A percentile compares a stretch with the other conserved stretches of the same genome.
Evolutionary conservation across 2,888 invertebrate genomes (phyloP).

Genomic region (Eristalis intricaria): DNA sequence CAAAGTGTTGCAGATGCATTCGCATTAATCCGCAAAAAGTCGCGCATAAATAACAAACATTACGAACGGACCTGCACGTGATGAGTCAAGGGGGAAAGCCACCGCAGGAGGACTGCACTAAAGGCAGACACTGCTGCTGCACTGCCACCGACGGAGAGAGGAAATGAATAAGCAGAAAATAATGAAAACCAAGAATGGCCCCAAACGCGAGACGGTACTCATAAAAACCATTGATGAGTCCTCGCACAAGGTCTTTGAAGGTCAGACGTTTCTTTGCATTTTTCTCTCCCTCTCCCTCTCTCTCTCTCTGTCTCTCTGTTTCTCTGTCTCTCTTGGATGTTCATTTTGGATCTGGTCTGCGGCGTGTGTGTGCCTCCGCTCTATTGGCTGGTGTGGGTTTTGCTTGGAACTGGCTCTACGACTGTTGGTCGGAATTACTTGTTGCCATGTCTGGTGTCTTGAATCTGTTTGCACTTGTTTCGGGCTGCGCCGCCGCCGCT

Average conservation of each 20-base stretch:
- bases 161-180: slow-evolving; percentile 12
- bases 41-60: slow-evolving; percentile 38
- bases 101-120: background rate
- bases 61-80: slow-evolving; percentile 28
- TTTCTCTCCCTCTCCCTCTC: background rate
- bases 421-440: slow-evolving; percentile 5
- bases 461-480: slow-evolving; percentile 16
- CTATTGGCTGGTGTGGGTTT: background rate
- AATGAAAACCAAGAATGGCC: slow-evolving; percentile 11
- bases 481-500: too few species aligned
- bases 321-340: background rate
- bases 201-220: slow-evolving; percentile 17
- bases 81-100: slow-evolving; percentile 33
- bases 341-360: background rate
- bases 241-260: slow-evolving; percentile 73
- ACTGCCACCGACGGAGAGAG: slow-evolving; percentile 1
- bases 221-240: slow-evolving; percentile 73
- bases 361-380: background rate
- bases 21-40: slow-evolving; percentile 21
- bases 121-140: background rate
- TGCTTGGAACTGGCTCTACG: slow-evolving; percentile 14
- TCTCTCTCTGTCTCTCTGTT: background rate
- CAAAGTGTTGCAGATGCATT: slow-evolving; percentile 30
- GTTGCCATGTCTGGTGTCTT: slow-evolving; percentile 7
- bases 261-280: slow-evolving; percentile 53